Base-by-base conservation (phyloP, 2,113 vertebrate species). In the Gavialis gangeticus region DNA sequence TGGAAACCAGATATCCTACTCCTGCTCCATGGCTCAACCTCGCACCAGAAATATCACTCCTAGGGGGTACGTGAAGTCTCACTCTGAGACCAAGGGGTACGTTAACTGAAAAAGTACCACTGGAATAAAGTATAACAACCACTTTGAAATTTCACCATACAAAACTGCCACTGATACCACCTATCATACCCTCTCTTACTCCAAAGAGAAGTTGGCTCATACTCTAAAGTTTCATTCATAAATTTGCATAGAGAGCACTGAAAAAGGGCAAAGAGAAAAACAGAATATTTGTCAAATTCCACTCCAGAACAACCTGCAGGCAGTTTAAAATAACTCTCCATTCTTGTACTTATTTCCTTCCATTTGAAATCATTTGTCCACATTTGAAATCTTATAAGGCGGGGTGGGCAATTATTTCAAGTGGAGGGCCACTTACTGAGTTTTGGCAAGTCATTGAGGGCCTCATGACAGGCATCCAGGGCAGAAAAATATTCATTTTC, bases 61-160 rank as follows among this genome's bases (percentile, higher is more conserved):
- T 9, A 46, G 46, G 8, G 46, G 46, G 46, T 46, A 46, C 46
- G 46, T 46, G 46, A 46, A 46, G 46, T 46, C 46, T 46, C 46
- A 8, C 46, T 46, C 46, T 46, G 46, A 46, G 46, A 46, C 9
- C 46, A 46, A 46, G 46, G 8, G 46, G 46, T 46, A 46, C 37
- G 37, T 46, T 46, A 8, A 46, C 37, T 46, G 37, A 46, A 46
- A 46, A 46, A 46, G 37, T 6, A 46, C 37, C 37, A 6, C 37
- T 46, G 37, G 37, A 46, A 5, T 63, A 17, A 85, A 95, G 66
- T 59, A 46, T 91, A 67, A 94, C 92, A 91, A 37, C 82, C 37
- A 57, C 77, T 90, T 92, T 34, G 54, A 58, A 87, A 91, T 93
- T 87, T 60, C 84, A 89, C 59, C 22, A 77, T 63, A n/a, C 85